A percentile compares a stretch with the other conserved stretches of the same genome.
These are phyloP conservation scores for Atta cephalotes DNA, from an alignment of 1,140 invertebrate species.

Conservation along the genomic window DNA sequence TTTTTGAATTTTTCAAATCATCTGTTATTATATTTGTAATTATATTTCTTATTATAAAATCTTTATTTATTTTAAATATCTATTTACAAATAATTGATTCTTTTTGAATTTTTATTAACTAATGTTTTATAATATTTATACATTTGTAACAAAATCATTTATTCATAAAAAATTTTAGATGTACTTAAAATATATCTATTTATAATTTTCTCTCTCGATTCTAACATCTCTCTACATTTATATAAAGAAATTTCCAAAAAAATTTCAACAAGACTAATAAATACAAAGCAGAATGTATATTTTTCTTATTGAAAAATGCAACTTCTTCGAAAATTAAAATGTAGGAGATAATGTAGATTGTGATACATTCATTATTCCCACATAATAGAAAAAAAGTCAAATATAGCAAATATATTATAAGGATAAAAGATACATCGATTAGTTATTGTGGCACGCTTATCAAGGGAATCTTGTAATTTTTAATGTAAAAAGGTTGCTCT, in stretches of 20 bases:
- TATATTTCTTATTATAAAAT: not conserved
- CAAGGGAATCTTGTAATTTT: slow-evolving; percentile 10
- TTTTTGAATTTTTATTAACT: too few relatives aligned
- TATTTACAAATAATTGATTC: not conserved
- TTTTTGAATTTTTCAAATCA: not conserved
- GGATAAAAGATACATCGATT: not conserved
- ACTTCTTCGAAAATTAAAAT: not conserved
- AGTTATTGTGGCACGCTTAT: not conserved
- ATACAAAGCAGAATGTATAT: too few relatives aligned
- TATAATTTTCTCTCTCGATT: too few relatives aligned
- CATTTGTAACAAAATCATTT: too few relatives aligned
- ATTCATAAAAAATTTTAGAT: too few relatives aligned
- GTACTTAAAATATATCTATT: too few relatives aligned
- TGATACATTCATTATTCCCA: not conserved
- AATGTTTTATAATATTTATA: too few relatives aligned
- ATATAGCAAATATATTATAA: not conserved
- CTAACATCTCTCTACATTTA: too few relatives aligned
- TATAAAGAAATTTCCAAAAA: too few relatives aligned
- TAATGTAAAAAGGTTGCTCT: slow-evolving; percentile 22
- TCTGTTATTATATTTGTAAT: too few relatives aligned
- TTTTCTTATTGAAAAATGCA: not conserved
- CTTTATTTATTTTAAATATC: not conserved
- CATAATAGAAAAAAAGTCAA: not conserved
- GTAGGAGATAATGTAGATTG: not conserved
- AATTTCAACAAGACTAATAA: too few relatives aligned